These are phyloP conservation scores for Zenarchopterus dispar DNA, from an alignment of 2,797 vertebrate genomes.

Conservation along the genomic window DNA sequence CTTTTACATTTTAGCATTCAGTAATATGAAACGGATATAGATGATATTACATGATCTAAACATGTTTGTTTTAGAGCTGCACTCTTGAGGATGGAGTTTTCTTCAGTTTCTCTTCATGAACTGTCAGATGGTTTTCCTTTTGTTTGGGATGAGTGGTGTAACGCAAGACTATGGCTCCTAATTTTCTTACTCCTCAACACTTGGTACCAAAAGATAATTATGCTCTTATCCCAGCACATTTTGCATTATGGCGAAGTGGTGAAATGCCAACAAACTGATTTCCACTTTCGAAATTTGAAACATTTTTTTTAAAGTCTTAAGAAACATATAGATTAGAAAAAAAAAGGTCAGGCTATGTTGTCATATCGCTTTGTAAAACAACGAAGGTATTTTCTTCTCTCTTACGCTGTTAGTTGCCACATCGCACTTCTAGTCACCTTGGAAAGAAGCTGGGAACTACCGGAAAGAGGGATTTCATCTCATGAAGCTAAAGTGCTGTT, in stretches of 20 bases:
- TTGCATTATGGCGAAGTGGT: conserved; percentile 8
- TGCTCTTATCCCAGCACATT: background rate
- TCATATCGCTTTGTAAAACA: too few relatives aligned
- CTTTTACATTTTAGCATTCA: background rate
- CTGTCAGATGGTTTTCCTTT: background rate
- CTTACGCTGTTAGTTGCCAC: too few relatives aligned
- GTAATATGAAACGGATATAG: background rate
- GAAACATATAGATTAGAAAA: background rate
- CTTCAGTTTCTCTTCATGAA: background rate
- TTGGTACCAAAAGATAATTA: too few relatives aligned
- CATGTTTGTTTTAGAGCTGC: conserved; percentile 29
- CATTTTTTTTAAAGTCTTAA: background rate
- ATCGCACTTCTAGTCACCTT: too few relatives aligned
- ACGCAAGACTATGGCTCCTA: conserved; percentile 18
- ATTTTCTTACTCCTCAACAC: background rate
- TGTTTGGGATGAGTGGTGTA: background rate
- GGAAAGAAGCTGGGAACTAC: conserved; percentile 7
- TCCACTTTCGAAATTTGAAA: conserved; percentile 14
- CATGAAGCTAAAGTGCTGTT: conserved; percentile 25
- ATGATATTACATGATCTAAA: background rate
- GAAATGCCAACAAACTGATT: conserved; percentile 1
- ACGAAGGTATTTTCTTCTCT: too few relatives aligned
- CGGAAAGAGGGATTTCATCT: conserved; percentile 1
- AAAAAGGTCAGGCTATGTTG: too few relatives aligned
- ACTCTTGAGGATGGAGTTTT: conserved; percentile 17